Conservation (phyloP, 2,113 vertebrate genomes). For the Mormyrus lacerda region DNA sequence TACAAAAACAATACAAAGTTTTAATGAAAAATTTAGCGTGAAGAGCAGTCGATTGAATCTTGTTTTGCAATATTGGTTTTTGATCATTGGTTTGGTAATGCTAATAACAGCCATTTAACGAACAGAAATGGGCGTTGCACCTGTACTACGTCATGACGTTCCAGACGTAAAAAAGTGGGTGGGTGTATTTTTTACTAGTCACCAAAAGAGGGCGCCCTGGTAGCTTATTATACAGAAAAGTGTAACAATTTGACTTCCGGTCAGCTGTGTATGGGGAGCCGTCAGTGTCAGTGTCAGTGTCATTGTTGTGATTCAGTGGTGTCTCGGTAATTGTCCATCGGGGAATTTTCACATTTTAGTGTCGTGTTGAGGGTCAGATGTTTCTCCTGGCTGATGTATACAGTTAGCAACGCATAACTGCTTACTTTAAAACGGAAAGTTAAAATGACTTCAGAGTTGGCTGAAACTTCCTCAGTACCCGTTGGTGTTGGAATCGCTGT, state of each 20-base stretch:
- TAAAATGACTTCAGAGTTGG: background rate
- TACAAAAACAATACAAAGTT: background rate
- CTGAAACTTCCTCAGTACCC: conserved; percentile 22
- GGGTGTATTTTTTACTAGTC: background rate
- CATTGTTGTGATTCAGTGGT: background rate
- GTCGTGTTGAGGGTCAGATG: background rate
- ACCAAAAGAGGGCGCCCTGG: conserved; percentile 16
- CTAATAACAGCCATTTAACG: background rate
- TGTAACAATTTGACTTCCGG: background rate
- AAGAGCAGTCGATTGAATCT: background rate
- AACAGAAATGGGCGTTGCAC: background rate
- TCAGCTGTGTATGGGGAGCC: background rate
- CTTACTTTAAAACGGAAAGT: background rate
- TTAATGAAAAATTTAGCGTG: background rate
- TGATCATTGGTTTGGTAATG: background rate
- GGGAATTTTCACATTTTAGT: background rate
- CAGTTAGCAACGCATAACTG: background rate
- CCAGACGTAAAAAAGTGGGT: background rate
- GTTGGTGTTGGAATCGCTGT: conserved; percentile 75
- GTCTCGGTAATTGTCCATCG: background rate
- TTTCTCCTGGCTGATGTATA: background rate
- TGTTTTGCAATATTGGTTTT: background rate
- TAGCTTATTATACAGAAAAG: background rate
- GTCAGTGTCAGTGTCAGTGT: background rate
- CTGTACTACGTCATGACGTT: background rate